Percentiles rank a stretch among this genome's conserved stretches.
Evolutionary conservation across 2,797 vertebrate genomes (phyloP).

Genomic region (Neoniphon sammara): DNA sequence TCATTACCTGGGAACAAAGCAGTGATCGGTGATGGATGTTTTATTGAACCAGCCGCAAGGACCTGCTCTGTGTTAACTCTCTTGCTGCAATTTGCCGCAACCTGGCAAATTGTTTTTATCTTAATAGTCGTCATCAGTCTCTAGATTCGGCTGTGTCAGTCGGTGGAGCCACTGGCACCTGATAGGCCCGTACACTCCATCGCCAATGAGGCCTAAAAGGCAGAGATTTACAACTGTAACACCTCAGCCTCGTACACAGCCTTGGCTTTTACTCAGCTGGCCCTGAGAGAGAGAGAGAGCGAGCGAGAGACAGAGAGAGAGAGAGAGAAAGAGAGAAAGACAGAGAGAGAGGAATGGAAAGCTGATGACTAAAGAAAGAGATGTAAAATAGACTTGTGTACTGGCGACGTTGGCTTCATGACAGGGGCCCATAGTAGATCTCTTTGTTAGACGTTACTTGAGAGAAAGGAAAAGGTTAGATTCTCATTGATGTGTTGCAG

Average conservation of each 20-base stretch:
- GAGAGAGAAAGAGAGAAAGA: slow-evolving; percentile 5
- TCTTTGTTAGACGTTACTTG: slow-evolving; percentile 34
- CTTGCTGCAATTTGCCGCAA: slow-evolving; percentile 44
- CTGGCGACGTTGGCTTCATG: slow-evolving; percentile 27
- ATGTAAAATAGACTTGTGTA: slow-evolving; percentile 42
- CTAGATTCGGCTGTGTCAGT: slow-evolving; percentile 31
- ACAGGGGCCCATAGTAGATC: slow-evolving; percentile 31
- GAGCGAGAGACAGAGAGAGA: slow-evolving; percentile 28
- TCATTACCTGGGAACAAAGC: slow-evolving; percentile 3
- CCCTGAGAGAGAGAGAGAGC: slow-evolving; percentile 40
- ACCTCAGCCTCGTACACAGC: slow-evolving; percentile 48
- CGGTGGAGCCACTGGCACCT: slow-evolving; percentile 27
- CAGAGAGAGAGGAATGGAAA: neutral
- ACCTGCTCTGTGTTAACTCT: neutral
- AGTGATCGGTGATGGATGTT: neutral
- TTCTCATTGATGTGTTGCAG: neutral
- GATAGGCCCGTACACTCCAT: neutral
- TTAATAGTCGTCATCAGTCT: slow-evolving; percentile 23
- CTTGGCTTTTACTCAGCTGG: slow-evolving; percentile 19
- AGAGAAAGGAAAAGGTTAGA: slow-evolving; percentile 30
- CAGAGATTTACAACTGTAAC: slow-evolving; percentile 65
- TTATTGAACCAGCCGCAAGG: neutral
- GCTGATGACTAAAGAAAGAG: slow-evolving; percentile 40
- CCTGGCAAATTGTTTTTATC: slow-evolving; percentile 23
- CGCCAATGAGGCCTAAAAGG: slow-evolving; percentile 64